These are phyloP conservation scores for Mellivora capensis DNA, from an alignment of 2,113 vertebrate genomes.

Conservation along the genomic window DNA sequence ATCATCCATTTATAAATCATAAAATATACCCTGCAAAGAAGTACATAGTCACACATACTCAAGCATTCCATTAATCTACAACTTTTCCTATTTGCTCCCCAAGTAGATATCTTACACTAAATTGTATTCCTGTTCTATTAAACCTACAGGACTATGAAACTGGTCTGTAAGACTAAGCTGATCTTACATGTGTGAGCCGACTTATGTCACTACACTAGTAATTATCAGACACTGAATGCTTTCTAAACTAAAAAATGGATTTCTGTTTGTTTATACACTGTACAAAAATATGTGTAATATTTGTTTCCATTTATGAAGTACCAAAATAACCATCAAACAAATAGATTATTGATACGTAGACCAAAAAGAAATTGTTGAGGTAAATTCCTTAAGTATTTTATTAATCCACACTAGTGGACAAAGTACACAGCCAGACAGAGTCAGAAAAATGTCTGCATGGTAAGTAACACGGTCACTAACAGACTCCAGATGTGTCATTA, in stretches of 20 bases:
- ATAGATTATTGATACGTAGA: neutral
- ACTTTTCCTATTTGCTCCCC: neutral
- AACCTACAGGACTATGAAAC: neutral
- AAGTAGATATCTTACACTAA: neutral
- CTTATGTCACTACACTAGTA: neutral
- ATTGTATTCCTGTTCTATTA: neutral
- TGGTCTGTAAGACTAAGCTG: neutral
- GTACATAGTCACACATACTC: neutral
- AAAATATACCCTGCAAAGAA: neutral
- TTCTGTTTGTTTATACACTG: neutral
- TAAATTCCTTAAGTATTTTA: constrained; percentile 34
- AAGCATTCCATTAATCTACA: neutral
- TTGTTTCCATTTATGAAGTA: neutral
- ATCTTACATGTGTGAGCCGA: neutral
- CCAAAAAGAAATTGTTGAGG: neutral
- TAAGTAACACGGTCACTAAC: neutral
- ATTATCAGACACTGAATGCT: neutral
- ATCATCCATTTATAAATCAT: neutral
- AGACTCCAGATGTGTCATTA: neutral
- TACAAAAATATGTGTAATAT: neutral
- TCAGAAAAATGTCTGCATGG: neutral
- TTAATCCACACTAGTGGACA: neutral
- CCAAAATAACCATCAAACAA: neutral
- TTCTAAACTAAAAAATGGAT: neutral
- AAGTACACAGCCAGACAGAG: neutral